phyloP scores from a whole-genome alignment of 2,888 invertebrate genomes.

The Omphaloscelis lunosa region DNA sequence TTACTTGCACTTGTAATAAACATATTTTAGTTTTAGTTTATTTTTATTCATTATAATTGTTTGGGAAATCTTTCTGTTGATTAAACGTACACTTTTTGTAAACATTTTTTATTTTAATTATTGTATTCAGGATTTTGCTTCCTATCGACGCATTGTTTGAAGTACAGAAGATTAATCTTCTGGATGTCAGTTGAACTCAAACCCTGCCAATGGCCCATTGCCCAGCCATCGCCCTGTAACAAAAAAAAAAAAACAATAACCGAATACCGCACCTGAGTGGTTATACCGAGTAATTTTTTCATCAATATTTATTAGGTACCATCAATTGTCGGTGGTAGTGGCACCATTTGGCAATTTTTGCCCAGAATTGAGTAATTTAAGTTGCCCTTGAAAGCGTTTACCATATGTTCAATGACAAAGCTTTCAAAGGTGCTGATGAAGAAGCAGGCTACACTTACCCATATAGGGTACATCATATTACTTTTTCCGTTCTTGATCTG shows the following conservation, averaged over 20 bases:
- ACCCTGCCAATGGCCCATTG: constrained; percentile 88
- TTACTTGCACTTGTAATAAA: too few relatives aligned
- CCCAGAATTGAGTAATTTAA: too few relatives aligned
- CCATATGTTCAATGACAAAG: not conserved
- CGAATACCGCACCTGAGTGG: not conserved
- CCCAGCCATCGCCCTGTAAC: constrained; percentile 87
- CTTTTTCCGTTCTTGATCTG: constrained; percentile 84
- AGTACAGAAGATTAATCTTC: constrained; percentile 83
- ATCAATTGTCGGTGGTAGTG: not conserved
- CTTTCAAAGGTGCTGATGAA: not conserved
- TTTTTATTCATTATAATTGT: too few relatives aligned
- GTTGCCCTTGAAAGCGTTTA: not conserved
- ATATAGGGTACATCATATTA: constrained; percentile 87
- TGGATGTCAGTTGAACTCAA: constrained; percentile 83
- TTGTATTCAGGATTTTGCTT: constrained; percentile 19
- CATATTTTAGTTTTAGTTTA: too few relatives aligned
- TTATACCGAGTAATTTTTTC: not conserved
- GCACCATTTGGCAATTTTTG: not conserved
- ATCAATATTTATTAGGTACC: not conserved
- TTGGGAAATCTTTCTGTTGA: too few relatives aligned
- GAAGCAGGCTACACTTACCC: constrained; percentile 75
- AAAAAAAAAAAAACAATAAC: not conserved
- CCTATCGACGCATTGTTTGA: constrained; percentile 74
- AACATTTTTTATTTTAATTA: too few relatives aligned
- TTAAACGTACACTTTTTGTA: too few relatives aligned